A percentile compares a stretch with the other conserved stretches of the same genome.
These are phyloP conservation scores for Enteromius paludinosus DNA, from an alignment of 2,797 vertebrate genomes.

Conservation along the genomic window DNA sequence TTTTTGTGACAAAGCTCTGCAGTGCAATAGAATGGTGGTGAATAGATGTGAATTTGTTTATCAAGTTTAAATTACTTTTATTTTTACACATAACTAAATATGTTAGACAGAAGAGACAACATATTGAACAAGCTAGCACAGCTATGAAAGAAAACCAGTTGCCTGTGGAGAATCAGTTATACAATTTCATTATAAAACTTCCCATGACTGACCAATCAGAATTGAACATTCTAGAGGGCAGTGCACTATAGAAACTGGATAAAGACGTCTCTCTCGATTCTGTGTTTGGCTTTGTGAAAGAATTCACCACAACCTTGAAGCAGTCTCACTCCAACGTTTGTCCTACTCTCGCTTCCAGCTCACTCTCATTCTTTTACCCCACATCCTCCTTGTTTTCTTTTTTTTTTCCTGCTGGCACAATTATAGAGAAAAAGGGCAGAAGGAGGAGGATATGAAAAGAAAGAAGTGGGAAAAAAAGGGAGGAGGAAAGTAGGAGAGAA, in stretches of 20 bases:
- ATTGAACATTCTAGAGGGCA: background rate
- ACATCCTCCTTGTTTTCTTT: constrained; percentile 52
- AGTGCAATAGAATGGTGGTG: too few species aligned
- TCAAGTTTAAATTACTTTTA: background rate
- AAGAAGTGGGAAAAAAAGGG: constrained; percentile 65
- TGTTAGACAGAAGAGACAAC: background rate
- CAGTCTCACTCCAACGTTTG: constrained; percentile 69
- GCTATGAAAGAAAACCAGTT: constrained; percentile 1
- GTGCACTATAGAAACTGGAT: constrained; percentile 2
- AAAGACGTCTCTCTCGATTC: constrained; percentile 6
- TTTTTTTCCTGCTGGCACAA: constrained; percentile 50
- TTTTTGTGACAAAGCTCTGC: too few species aligned
- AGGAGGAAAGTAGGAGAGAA: constrained; percentile 32
- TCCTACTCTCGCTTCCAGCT: constrained; percentile 53
- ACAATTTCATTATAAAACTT: too few species aligned
- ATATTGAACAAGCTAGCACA: background rate
- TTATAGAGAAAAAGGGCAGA: constrained; percentile 47
- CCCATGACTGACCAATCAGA: background rate
- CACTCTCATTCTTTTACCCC: constrained; percentile 55
- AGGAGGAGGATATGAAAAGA: constrained; percentile 33
- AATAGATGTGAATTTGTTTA: background rate
- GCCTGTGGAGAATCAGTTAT: background rate
- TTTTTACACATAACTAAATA: constrained; percentile 2
- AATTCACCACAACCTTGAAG: constrained; percentile 65
- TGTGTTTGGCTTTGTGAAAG: constrained; percentile 44